phyloP scores from a whole-genome alignment of 1,140 invertebrate genomes.

The Ridgeia piscesae region DNA sequence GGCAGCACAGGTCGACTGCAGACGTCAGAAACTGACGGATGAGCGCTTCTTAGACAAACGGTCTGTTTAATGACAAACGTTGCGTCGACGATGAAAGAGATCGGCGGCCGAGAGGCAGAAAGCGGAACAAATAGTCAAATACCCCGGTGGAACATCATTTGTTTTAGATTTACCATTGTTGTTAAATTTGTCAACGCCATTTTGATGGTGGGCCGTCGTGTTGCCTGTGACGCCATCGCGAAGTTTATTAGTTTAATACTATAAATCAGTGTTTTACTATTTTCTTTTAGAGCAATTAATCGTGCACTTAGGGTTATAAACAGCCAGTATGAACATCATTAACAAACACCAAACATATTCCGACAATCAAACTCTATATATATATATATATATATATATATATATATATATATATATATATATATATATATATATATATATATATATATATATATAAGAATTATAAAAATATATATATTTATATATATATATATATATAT shows the following conservation, averaged over 20 bases:
- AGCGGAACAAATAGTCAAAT: neutral
- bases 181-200: neutral
- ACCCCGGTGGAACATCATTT: neutral
- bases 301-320: neutral
- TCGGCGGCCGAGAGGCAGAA: neutral
- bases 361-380: no score
- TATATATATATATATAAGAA: no score
- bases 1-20: neutral
- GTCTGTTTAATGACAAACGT: neutral
- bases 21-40: neutral
- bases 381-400: no score
- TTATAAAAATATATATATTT: no score
- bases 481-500: no score
- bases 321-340: no score
- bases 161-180: neutral
- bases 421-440: no score
- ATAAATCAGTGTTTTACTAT: neutral
- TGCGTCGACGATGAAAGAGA: neutral
- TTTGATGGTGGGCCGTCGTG: neutral
- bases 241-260: neutral
- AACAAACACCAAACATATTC: no score
- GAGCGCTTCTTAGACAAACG: neutral
- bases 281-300: neutral
- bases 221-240: neutral
- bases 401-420: no score